Conservation (phyloP, 2,888 invertebrate species). For the Zaprionus bogoriensis region DNA sequence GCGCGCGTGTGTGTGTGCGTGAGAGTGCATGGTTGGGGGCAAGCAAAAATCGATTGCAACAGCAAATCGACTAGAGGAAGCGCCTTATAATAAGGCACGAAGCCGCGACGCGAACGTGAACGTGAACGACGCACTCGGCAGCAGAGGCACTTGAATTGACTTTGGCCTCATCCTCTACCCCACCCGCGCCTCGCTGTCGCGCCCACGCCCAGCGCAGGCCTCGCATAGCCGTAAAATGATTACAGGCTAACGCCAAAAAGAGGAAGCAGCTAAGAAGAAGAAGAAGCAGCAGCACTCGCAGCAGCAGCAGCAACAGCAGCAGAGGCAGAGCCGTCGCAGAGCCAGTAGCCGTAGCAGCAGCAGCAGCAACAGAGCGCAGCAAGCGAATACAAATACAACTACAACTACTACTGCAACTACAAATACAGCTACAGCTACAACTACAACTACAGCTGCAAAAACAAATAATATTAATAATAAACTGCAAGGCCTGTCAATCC, state of each 20-base stretch:
- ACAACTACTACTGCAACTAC: slow-evolving; percentile 9
- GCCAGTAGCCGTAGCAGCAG: slow-evolving; percentile 18
- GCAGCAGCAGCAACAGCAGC: slow-evolving; percentile 13
- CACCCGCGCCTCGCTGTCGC: neutral
- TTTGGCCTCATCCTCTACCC: slow-evolving; percentile 44
- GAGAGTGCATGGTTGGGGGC: slow-evolving; percentile 15
- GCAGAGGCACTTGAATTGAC: slow-evolving; percentile 70
- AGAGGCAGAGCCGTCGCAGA: slow-evolving; percentile 7
- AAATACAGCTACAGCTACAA: slow-evolving; percentile 21
- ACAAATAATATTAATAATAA: slow-evolving; percentile 22
- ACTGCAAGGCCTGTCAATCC: slow-evolving; percentile 8
- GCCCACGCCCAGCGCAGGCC: neutral
- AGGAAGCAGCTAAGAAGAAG: slow-evolving; percentile 33
- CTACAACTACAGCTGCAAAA: slow-evolving; percentile 12
- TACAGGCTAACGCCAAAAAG: slow-evolving; percentile 63
- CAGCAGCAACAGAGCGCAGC: slow-evolving; percentile 4
- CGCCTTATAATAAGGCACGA: slow-evolving; percentile 50
- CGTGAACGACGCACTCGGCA: slow-evolving; percentile 47
- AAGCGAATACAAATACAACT: slow-evolving; percentile 7
- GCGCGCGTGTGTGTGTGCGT: slow-evolving; percentile 7
- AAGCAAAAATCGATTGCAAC: slow-evolving; percentile 63
- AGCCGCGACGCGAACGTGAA: slow-evolving; percentile 44
- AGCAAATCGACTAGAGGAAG: slow-evolving; percentile 58
- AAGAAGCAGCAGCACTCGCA: slow-evolving; percentile 17
- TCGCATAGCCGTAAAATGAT: slow-evolving; percentile 61